Evolutionary conservation across 2,888 invertebrate genomes (phyloP).

Genomic region (Noctua fimbriata): DNA sequence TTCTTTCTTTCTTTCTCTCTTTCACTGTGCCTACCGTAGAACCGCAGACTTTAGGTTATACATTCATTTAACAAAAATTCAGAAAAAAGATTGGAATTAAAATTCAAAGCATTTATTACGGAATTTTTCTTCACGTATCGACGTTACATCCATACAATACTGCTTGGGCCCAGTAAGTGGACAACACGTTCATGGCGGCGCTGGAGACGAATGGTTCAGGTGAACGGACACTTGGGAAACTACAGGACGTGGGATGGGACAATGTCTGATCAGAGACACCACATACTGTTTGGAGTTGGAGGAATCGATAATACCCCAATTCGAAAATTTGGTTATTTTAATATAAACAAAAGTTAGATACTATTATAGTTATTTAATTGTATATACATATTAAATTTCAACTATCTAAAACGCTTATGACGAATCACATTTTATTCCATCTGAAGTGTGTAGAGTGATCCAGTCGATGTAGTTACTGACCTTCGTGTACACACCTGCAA

Average conservation of each 20-base stretch:
- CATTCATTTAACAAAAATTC: no score
- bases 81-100: no score
- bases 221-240: neutral
- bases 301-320: neutral
- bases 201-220: neutral
- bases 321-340: neutral
- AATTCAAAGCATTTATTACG: no score
- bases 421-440: conserved; percentile 80
- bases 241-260: neutral
- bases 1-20: no score
- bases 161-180: neutral
- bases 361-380: conserved; percentile 56
- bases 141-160: neutral
- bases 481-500: conserved; percentile 91
- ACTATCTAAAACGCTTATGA: conserved; percentile 41
- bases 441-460: conserved; percentile 82
- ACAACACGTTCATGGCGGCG: neutral
- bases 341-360: neutral
- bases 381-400: conserved; percentile 43
- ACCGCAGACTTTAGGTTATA: no score
- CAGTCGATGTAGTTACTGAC: conserved; percentile 90
- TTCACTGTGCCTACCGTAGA: no score
- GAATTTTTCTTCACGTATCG: neutral
- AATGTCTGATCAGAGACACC: neutral
- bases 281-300: neutral